Percentiles rank a stretch among this genome's conserved stretches.
These are phyloP conservation scores for Selenia dentaria DNA, from an alignment of 2,888 invertebrate species.

Conservation along the genomic window DNA sequence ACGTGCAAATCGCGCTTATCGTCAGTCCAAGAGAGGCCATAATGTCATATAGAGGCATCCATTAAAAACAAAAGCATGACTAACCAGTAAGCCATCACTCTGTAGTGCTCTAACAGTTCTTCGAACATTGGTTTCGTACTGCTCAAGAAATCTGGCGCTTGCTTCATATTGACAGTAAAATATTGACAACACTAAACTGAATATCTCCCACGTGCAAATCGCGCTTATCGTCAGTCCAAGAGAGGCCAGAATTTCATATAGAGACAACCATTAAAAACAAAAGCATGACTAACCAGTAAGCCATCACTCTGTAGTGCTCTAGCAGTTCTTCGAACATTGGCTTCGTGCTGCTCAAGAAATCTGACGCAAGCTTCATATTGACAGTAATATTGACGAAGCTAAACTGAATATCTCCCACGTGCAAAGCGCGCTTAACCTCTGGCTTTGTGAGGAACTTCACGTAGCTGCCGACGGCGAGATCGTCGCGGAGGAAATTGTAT, in stretches of 20 bases:
- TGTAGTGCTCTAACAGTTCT: too few relatives aligned
- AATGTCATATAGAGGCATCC: too few relatives aligned
- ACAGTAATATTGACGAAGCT: constrained; percentile 62
- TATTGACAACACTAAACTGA: too few relatives aligned
- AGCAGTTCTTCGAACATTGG: constrained; percentile 59
- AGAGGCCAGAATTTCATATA: constrained; percentile 37
- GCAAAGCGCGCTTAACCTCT: constrained; percentile 62
- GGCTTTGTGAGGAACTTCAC: constrained; percentile 43
- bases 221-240: too few relatives aligned
- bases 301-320: constrained; percentile 62
- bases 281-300: constrained; percentile 66
- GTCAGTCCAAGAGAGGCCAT: background rate
- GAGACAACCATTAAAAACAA: too few relatives aligned
- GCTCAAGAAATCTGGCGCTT: too few relatives aligned
- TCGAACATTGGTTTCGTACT: too few relatives aligned
- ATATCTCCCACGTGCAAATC: too few relatives aligned
- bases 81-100: constrained; percentile 63
- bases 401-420: constrained; percentile 64
- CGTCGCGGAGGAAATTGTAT: constrained; percentile 69
- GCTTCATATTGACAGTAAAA: too few relatives aligned
- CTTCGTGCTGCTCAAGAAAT: constrained; percentile 64
- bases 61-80: too few relatives aligned
- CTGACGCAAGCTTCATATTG: constrained; percentile 53
- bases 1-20: too few relatives aligned
- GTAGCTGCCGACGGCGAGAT: constrained; percentile 50